Evolutionary conservation across 2,113 vertebrate species (phyloP), one percentile per base, ranked within the genome.

Genomic region (Bostrychus sinensis): DNA sequence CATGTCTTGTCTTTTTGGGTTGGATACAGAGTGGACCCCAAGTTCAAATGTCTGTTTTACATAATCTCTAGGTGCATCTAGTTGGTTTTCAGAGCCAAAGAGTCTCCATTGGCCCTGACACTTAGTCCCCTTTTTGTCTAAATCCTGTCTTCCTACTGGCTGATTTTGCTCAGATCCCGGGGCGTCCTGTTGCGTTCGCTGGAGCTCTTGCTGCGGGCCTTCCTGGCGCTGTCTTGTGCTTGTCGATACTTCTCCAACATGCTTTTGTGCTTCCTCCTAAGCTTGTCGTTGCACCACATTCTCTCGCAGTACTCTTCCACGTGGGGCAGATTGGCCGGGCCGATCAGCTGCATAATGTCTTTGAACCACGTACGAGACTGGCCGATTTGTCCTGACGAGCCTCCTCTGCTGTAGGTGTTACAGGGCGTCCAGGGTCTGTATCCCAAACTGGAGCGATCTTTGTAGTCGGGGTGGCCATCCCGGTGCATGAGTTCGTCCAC

Each of bases 301-400:
- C 92, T 93, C 77, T 95, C 90, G 0, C 96, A 98, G 88, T 96
- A 95, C 84, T 97, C 95, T 64, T 97, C 94, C 73, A 94, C 91
- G 0, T 90, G 89, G 2, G 89, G 93, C 46, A 94, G 87, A 63
- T 89, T 94, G 0, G 93, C 89, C 0, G 94, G 93, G 56, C 96
- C 95, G 1, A 94, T 92, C 75, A 96, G 93, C 86, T 96, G 95
- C 92, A 96, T 91, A 75, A 97, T 89, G 67, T 98, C 96, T 82
- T 98, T 98, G 87, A 95, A 96, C 96, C 96, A 98, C 2, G 90
- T 76, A 62, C 92, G 91, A 0, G 88, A 81, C 1, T 89, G 91
- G 32, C 82, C 62, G 2, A 90, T 83, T 16, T 91, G 92, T 1
- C 79, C 63, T 0, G 78, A 66, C 4, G 67, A 36, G 26, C 81